Evolutionary conservation across 2,888 invertebrate genomes (phyloP).

Genomic region (Alloplasta piceator): DNA sequence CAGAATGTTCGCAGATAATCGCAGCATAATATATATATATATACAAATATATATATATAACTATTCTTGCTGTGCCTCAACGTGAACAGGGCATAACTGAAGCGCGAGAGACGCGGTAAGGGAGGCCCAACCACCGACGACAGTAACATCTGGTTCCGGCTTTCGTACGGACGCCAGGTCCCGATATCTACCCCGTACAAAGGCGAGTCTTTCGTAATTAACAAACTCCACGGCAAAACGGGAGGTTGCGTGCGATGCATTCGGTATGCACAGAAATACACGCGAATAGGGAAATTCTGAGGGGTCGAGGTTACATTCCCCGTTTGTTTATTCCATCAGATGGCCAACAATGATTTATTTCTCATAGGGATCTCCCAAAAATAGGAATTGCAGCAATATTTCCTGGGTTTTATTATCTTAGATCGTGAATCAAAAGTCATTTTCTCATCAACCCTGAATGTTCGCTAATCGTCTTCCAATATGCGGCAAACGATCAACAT

Average conservation of each 20-base stretch:
- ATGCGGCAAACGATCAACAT: constrained; percentile 11
- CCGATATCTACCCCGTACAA: constrained; percentile 64
- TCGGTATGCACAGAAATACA: constrained; percentile 33
- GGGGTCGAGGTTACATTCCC: too few relatives aligned
- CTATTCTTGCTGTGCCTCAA: constrained; percentile 9
- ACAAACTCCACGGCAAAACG: constrained; percentile 65
- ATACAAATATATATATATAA: constrained; percentile 4
- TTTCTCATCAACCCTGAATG: background rate
- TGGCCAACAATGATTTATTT: too few relatives aligned
- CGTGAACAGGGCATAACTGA: constrained; percentile 30
- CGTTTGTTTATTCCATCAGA: too few relatives aligned
- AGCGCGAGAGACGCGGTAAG: constrained; percentile 48
- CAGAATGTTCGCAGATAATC: constrained; percentile 55
- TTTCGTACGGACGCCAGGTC: constrained; percentile 69
- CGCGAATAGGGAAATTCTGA: constrained; percentile 33
- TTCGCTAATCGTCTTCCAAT: constrained; percentile 23
- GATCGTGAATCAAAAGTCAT: background rate
- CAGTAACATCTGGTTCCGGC: constrained; percentile 80
- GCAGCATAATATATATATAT: constrained; percentile 63
- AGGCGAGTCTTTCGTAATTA: constrained; percentile 77
- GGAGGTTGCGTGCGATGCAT: constrained; percentile 54
- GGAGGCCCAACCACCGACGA: constrained; percentile 76
- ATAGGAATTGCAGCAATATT: too few relatives aligned
- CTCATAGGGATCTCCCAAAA: too few relatives aligned
- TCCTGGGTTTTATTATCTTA: too few relatives aligned